Base-by-base conservation (phyloP, 2,113 vertebrate species). In the Periophthalmus modestus region DNA sequence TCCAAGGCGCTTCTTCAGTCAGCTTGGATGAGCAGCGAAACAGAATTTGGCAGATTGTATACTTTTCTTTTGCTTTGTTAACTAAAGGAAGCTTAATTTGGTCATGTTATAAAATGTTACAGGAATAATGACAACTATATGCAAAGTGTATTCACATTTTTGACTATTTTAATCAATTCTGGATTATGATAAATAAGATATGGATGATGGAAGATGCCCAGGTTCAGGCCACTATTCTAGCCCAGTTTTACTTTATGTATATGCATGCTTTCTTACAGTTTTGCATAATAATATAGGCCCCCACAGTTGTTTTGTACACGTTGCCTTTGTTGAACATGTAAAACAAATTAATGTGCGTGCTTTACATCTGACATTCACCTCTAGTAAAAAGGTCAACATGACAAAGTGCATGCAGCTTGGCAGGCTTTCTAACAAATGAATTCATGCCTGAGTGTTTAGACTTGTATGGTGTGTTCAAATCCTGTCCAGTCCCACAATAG, bases 401-500 rank as follows among this genome's bases (percentile, higher is more conserved):
- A 67, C 39, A 16, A 67, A 48, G 66, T 67, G 66, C 39, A 48
- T 47, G 21, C 36, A 43, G n/a, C 23, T 48, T 46, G 39, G 46
- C 66, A 23, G 5, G 66, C 23, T 67, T 67, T 67, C 43, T 67
- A 48, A 67, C 66, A 24, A 67, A 67, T 24, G 21, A 43, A 46
- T 67, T 13, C 62, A 43, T 46, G 36, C n/a, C 39, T 47, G 11
- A 67, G n/a, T 21, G 43, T 48, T 46, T 47, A 28, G 39, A 48
- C 65, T 15, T 48, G 39, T 21, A 47, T 43, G 36, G 39, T 47
- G 39, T n/a, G 19, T 67, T 46, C n/a, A 67, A 50, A 39, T 65
- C 19, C 28, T 23, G 66, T 55, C 67, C 70, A 36, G 68, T 67
- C 63, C 48, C 19, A 59, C 71, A 75, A 83, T 69, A 80, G 62